phyloP scores from a whole-genome alignment of 2,113 vertebrate genomes.

The Vidua macroura region DNA sequence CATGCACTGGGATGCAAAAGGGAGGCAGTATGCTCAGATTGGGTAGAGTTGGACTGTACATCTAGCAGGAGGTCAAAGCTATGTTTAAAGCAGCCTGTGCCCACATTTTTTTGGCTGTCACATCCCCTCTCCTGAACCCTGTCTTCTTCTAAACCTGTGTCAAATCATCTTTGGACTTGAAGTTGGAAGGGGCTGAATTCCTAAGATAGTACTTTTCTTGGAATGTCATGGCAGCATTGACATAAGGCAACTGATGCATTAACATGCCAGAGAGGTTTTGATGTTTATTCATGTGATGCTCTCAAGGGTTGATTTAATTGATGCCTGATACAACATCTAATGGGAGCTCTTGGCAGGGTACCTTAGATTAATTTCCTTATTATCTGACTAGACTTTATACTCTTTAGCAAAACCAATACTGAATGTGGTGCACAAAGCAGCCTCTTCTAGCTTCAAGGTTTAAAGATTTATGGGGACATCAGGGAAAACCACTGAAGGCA shows the following conservation, averaged over 20 bases:
- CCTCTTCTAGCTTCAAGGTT: slow-evolving; percentile 18
- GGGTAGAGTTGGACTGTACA: not conserved
- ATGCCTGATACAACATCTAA: slow-evolving; percentile 24
- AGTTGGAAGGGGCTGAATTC: not conserved
- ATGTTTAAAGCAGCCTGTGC: not conserved
- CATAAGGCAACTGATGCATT: slow-evolving; percentile 19
- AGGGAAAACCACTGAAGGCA: not conserved
- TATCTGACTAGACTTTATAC: slow-evolving; percentile 42
- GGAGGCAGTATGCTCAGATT: fast-evolving
- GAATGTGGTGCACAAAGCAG: not conserved
- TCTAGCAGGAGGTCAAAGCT: not conserved
- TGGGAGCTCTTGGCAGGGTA: slow-evolving; percentile 34
- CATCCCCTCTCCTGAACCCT: not conserved
- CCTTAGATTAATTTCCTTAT: slow-evolving; percentile 41
- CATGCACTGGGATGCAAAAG: not conserved
- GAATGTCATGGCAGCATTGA: slow-evolving; percentile 16
- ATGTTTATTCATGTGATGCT: slow-evolving; percentile 39
- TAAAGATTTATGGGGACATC: slow-evolving; percentile 16
- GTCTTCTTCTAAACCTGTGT: not conserved
- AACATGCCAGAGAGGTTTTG: slow-evolving; percentile 12
- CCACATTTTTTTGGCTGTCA: not conserved
- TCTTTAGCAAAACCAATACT: slow-evolving; percentile 45
- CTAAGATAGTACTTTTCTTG: not conserved
- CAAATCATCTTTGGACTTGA: not conserved
- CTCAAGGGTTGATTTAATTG: slow-evolving; percentile 36